Conservation (phyloP, 2,888 invertebrate species). For the Notodonta ziczac region DNA sequence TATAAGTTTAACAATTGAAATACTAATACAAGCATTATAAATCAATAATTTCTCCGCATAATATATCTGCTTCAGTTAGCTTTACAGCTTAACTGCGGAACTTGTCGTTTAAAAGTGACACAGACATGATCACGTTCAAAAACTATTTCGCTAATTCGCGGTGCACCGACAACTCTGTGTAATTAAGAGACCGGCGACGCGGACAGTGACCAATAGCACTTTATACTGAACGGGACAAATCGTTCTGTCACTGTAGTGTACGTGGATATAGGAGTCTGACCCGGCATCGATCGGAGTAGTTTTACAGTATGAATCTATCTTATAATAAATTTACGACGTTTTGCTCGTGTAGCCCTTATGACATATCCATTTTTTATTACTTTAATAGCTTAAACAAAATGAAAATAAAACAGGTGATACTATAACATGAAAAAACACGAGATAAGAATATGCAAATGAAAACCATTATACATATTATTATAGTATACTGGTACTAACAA, state of each 20-base stretch:
- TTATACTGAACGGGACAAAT: slow-evolving; percentile 49
- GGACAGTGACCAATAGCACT: slow-evolving; percentile 49
- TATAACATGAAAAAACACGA: neutral
- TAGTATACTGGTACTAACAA: too few relatives aligned
- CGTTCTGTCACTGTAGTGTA: slow-evolving; percentile 14
- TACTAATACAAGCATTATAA: too few relatives aligned
- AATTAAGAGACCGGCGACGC: slow-evolving; percentile 53
- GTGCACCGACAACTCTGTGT: slow-evolving; percentile 31
- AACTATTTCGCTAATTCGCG: slow-evolving; percentile 31
- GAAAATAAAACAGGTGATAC: too few relatives aligned
- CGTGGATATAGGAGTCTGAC: too few relatives aligned
- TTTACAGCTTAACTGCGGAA: neutral
- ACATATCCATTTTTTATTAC: too few relatives aligned
- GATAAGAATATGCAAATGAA: neutral
- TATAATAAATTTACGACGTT: too few relatives aligned
- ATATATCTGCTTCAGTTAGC: neutral
- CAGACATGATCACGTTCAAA: slow-evolving; percentile 13
- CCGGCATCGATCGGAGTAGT: too few relatives aligned
- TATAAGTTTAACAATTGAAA: too few relatives aligned
- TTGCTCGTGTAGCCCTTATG: too few relatives aligned
- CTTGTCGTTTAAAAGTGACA: slow-evolving; percentile 6
- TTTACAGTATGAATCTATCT: too few relatives aligned
- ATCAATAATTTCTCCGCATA: too few relatives aligned
- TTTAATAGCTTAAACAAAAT: too few relatives aligned
- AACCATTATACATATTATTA: neutral